Evolutionary conservation across 1,140 invertebrate genomes (phyloP).

Genomic region (Arctopsyche grandis): DNA sequence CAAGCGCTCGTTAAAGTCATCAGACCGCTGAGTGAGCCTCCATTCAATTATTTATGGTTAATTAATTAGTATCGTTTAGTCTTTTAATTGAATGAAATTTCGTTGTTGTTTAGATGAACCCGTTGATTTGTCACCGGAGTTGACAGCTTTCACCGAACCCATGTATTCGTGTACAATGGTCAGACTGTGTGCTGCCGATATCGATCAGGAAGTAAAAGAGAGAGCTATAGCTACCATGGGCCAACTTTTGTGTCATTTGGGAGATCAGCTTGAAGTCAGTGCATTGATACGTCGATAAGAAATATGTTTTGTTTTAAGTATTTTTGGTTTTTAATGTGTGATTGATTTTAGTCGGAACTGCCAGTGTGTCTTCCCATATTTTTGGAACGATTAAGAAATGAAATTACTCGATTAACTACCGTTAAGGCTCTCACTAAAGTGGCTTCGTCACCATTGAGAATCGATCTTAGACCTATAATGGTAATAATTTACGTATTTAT

Average conservation of each 20-base stretch:
- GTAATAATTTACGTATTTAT: conserved; percentile 58
- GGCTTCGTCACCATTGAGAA: conserved; percentile 87
- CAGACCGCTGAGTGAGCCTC: conserved; percentile 78
- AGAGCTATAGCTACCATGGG: conserved; percentile 97
- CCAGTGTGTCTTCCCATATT: conserved; percentile 91
- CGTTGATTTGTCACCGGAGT: conserved; percentile 71
- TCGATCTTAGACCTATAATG: conserved; percentile 88
- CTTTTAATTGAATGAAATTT: conserved; percentile 22
- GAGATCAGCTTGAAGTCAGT: conserved; percentile 76
- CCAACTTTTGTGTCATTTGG: conserved; percentile 92
- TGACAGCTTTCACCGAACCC: conserved; percentile 79
- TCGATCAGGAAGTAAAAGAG: conserved; percentile 99
- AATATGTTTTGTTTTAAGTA: conserved; percentile 1
- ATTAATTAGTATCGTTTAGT: conserved; percentile 6
- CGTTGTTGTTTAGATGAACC: conserved; percentile 45
- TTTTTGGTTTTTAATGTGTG: conserved; percentile 42
- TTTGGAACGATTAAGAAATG: conserved; percentile 92
- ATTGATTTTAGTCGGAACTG: conserved; percentile 74
- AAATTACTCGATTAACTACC: conserved; percentile 95
- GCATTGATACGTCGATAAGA: not conserved
- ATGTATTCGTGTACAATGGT: conserved; percentile 89
- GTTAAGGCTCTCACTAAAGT: conserved; percentile 96
- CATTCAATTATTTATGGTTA: not conserved
- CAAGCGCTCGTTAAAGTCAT: conserved; percentile 96
- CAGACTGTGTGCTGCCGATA: conserved; percentile 92